Base-by-base conservation (phyloP, 1,140 invertebrate species). In the Pomacea maculata region DNA sequence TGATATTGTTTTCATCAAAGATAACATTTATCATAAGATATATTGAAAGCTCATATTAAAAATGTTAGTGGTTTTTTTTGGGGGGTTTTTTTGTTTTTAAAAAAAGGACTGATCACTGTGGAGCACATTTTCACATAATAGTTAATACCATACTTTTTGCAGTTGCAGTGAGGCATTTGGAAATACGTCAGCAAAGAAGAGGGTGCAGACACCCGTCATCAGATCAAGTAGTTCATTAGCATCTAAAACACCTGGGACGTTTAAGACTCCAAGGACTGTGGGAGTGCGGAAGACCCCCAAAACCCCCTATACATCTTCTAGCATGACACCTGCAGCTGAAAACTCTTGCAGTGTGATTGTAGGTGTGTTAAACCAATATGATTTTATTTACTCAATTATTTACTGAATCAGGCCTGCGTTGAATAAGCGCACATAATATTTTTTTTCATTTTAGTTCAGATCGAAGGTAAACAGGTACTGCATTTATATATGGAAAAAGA, bases 271-370 rank as follows among this genome's bases (percentile, higher is more conserved):
- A 72, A 52, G 68, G 10, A 34, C 72, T 67, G 29, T 77, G 61
- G 72, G 71, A 21, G 45, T 34, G 21, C n/a, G 57, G 1, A 80
- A 73, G 73, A 82, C 81, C n/a, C 83, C 81, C 0, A 71, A 15
- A n/a, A 70, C 70, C 12, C 52, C 61, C 63, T 79, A 72, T 45
- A 64, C 78, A 63, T 82, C 79, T 11, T n/a, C 34, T 54, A 79
- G 70, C 72, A 73, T 75, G 77, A 79, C 77, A 52, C 65, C 77
- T 17, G 67, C 67, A 17, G 15, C 25, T n/a, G 77, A 78, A 10
- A 78, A 57, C 52, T 34, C 67, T 78, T 55, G 34, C 67, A 78
- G 77, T 70, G 77, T 78, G 12, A 78, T 78, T 70, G 77, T 78
- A 14, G 77, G 77, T 78, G 21, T 55, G 77, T 55, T 34, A 17